These are phyloP conservation scores for Leptosomus discolor DNA, from an alignment of 2,113 vertebrate genomes.

Conservation along the genomic window DNA sequence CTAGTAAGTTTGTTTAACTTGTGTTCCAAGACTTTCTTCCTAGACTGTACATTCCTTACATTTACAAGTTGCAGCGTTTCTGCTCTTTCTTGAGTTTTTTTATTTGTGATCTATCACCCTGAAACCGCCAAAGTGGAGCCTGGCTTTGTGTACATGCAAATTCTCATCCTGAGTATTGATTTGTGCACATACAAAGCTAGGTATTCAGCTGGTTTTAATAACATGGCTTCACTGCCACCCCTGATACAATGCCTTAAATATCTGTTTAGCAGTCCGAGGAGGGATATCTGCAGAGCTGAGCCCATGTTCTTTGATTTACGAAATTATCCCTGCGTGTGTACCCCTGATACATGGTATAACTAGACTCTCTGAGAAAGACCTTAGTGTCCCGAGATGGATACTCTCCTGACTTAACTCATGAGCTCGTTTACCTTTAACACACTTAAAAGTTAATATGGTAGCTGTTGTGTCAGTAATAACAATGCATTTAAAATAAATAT, in stretches of 20 bases:
- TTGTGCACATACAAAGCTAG: background rate
- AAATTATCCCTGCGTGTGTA: background rate
- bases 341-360: background rate
- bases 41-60: background rate
- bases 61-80: background rate
- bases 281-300: background rate
- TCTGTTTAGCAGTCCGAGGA: background rate
- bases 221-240: background rate
- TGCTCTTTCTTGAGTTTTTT: background rate
- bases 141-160: background rate
- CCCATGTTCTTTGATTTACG: background rate
- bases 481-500: background rate
- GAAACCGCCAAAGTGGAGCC: background rate
- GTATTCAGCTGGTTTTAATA: background rate
- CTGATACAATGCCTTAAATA: background rate
- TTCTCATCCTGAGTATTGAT: background rate
- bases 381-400: background rate
- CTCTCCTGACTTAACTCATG: background rate
- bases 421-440: background rate
- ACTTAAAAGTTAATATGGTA: background rate
- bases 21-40: background rate
- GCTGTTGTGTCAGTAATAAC: background rate
- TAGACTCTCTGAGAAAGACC: background rate
- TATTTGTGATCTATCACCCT: background rate
- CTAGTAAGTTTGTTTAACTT: background rate